phyloP scores from a whole-genome alignment of 2,113 vertebrate genomes.

The Indicator maculatus region DNA sequence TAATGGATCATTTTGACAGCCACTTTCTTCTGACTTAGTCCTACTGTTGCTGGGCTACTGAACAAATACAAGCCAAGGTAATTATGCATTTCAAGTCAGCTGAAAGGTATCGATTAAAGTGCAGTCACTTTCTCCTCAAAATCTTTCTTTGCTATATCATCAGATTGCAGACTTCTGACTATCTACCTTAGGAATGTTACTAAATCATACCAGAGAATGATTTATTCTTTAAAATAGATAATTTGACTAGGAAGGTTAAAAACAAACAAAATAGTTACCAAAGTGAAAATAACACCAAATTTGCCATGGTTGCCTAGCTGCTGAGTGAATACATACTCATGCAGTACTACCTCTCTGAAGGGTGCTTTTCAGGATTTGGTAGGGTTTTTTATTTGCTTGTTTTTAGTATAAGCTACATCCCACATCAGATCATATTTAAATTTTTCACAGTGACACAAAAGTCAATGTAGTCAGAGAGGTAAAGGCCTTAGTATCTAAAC shows the following conservation, averaged over 20 bases:
- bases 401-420: background rate
- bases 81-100: background rate
- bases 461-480: background rate
- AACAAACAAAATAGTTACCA: background rate
- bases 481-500: background rate
- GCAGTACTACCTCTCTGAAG: background rate
- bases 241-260: background rate
- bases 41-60: background rate
- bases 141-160: background rate
- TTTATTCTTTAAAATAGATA: background rate
- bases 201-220: background rate
- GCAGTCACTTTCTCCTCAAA: background rate
- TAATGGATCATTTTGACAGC: conserved; percentile 28
- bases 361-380: background rate
- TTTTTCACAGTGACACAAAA: background rate
- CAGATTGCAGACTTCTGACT: background rate
- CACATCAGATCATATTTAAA: background rate
- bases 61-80: background rate
- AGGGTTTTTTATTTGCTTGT: background rate
- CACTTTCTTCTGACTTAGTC: conserved; percentile 3
- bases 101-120: background rate
- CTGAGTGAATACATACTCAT: background rate
- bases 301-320: background rate
- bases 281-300: background rate
- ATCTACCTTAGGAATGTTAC: background rate